A percentile compares a stretch with the other conserved stretches of the same genome.
Evolutionary conservation across 1,140 invertebrate species (phyloP).

Genomic region (Anastrepha obliqua): DNA sequence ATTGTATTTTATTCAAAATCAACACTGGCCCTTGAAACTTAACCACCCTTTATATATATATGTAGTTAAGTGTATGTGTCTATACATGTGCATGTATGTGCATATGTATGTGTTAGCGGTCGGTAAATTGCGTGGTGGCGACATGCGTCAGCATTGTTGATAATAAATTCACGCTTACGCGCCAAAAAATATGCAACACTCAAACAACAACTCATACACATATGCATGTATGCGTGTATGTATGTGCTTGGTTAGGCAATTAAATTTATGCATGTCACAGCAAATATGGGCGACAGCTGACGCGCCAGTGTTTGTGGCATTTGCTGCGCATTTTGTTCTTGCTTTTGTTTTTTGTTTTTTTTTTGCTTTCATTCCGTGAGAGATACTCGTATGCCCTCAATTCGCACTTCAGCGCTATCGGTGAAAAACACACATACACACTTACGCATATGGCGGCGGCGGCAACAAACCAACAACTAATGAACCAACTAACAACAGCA

Average conservation of each 20-base stretch:
- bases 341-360: too few species aligned
- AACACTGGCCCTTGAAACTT: too few species aligned
- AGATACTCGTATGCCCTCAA: not conserved
- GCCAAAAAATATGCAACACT: slow-evolving; percentile 45
- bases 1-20: too few species aligned
- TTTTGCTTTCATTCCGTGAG: too few species aligned
- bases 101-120: not conserved
- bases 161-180: slow-evolving; percentile 48
- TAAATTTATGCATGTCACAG: slow-evolving; percentile 42
- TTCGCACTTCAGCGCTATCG: slow-evolving; percentile 29
- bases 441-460: not conserved
- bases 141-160: slow-evolving; percentile 29
- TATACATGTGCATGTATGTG: too few species aligned
- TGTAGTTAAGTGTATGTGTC: too few species aligned
- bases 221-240: not conserved
- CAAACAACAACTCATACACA: slow-evolving; percentile 24
- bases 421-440: not conserved
- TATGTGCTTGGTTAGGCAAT: slow-evolving; percentile 4
- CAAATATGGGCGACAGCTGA: slow-evolving; percentile 35
- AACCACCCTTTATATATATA: too few species aligned
- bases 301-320: slow-evolving; percentile 33
- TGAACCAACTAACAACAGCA: not conserved
- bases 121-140: slow-evolving; percentile 21
- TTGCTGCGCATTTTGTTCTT: not conserved
- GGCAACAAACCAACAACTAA: not conserved